Conservation (phyloP, 2,113 vertebrate species). For the Phyllostomus discolor region DNA sequence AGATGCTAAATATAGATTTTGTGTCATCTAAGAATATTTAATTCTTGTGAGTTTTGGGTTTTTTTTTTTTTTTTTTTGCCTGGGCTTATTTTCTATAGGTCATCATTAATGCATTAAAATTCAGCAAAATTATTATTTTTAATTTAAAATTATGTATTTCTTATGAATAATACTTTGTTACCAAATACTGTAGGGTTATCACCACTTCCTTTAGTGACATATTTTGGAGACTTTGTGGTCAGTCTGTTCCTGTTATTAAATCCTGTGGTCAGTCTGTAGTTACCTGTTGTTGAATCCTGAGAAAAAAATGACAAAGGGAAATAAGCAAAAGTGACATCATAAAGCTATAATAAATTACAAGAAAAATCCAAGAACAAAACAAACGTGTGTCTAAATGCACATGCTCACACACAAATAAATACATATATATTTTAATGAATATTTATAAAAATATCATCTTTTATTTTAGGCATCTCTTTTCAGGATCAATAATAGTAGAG, state of each 20-base stretch:
- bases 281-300: background rate
- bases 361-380: background rate
- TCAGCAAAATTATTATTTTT: background rate
- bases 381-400: background rate
- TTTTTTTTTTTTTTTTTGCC: background rate
- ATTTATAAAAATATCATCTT: background rate
- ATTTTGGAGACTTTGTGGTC: background rate
- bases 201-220: background rate
- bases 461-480: conserved; percentile 26
- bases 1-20: background rate
- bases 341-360: background rate
- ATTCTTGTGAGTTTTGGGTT: background rate
- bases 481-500: background rate
- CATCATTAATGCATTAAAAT: background rate
- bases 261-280: background rate
- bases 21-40: background rate
- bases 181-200: background rate
- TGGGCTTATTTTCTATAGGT: background rate
- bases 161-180: background rate
- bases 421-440: background rate
- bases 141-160: background rate
- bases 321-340: background rate
- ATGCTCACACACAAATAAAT: too few relatives aligned
- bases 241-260: background rate
- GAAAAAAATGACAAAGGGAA: conserved; percentile 29